Evolutionary conservation across 2,113 vertebrate genomes (phyloP).

Genomic region (Urocolius indicus): DNA sequence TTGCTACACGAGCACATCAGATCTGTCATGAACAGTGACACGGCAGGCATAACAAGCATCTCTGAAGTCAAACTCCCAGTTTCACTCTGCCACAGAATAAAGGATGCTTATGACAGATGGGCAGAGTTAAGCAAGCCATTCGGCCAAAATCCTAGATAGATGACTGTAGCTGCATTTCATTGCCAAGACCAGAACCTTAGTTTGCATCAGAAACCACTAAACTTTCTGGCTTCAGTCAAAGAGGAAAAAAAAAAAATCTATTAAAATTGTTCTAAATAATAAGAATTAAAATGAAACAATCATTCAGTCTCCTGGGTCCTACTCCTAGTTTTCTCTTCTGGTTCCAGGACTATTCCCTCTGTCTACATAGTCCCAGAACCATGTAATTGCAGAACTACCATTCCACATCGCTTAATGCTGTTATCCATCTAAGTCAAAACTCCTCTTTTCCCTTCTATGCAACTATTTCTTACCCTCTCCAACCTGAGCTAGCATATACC

Average conservation of each 20-base stretch:
- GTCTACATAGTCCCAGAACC: not conserved
- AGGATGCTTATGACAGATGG: constrained; percentile 77
- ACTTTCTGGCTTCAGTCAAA: constrained; percentile 39
- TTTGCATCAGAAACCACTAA: constrained; percentile 57
- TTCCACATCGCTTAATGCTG: not conserved
- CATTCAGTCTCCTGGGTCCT: not conserved
- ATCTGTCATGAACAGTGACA: constrained; percentile 68
- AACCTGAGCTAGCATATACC: not conserved
- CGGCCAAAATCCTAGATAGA: constrained; percentile 56
- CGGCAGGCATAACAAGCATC: constrained; percentile 70
- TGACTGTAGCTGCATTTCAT: constrained; percentile 57
- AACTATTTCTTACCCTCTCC: not conserved
- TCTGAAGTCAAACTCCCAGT: constrained; percentile 65
- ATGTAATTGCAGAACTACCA: not conserved
- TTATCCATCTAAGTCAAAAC: not conserved
- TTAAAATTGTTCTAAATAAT: not conserved
- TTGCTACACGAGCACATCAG: constrained; percentile 56
- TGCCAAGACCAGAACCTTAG: constrained; percentile 66
- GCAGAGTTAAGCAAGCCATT: constrained; percentile 59
- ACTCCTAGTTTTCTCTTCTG: not conserved
- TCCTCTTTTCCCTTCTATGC: not conserved
- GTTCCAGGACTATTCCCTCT: not conserved
- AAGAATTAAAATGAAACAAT: not conserved
- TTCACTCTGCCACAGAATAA: constrained; percentile 58
- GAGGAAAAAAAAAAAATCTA: not conserved